Base-by-base conservation (phyloP, 2,113 vertebrate genomes). In the Taurulus bubalis region DNA sequence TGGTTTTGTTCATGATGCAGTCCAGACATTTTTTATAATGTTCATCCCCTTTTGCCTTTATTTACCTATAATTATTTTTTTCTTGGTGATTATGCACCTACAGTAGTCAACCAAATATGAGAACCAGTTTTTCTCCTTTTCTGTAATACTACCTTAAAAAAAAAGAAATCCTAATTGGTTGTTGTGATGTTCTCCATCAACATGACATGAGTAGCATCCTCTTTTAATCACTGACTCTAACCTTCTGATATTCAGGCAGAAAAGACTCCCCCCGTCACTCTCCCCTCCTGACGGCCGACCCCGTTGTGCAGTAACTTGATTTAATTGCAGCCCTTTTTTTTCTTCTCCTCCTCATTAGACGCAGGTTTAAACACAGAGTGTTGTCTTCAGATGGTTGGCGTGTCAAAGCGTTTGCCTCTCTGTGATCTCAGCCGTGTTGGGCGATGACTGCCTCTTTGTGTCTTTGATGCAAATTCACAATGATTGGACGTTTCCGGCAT, bases 381-480 rank as follows among this genome's bases (percentile, higher is more conserved):
- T 90, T 90, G 91, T 94, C 95, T 95, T 94, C 92, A 96, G 91
- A 94, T 92, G 92, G 93, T 94, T 88, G 92, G 51, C 1, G 38
- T 73, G 22, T 73, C 36, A 87, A 94, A 90, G 88, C 11, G 63
- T 63, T 79, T 91, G 92, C 90, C 88, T 95, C 86, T 85, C 94
- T 95, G 95, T 96, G 95, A 97, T 96, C 94, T 93, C 91, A 82
- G 74, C 78, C 92, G 90, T 82, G 90, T 90, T 91, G 82, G 90
- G 83, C 91, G 95, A 94, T 95, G 24, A 47, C 56, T n/a, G n/a
- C 69, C 42, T 93, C 93, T 94, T 88, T 80, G 84, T 94, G 94
- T 96, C 80, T 95, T 89, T 95, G 95, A 96, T 95, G 94, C 91
- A 95, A 94, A 96, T 94, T 92, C 94, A 84, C 83, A 77, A 78